These are phyloP conservation scores for Gambusia affinis DNA, from an alignment of 2,113 vertebrate species.

Conservation along the genomic window DNA sequence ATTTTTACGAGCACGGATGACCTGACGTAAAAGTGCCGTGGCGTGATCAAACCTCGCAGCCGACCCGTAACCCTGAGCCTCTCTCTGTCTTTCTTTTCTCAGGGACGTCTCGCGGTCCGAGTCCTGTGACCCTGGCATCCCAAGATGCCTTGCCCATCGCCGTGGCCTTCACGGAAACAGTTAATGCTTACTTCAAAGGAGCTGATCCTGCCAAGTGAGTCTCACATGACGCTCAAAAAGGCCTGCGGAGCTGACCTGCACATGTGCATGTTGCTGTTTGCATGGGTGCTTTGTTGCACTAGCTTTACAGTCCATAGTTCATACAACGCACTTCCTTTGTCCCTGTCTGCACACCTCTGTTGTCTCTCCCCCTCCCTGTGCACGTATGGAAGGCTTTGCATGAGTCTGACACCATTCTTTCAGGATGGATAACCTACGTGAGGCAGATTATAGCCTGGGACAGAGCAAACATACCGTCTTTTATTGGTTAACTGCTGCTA, in stretches of 20 bases:
- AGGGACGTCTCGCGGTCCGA: slow-evolving; percentile 97
- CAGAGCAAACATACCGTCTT: slow-evolving; percentile 74
- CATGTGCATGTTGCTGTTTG: slow-evolving; percentile 35
- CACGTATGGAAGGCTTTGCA: slow-evolving; percentile 62
- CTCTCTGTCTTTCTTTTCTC: slow-evolving; percentile 66
- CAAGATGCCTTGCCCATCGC: slow-evolving; percentile 95
- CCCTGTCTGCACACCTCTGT: slow-evolving; percentile 1
- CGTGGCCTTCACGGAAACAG: slow-evolving; percentile 94
- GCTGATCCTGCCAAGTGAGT: slow-evolving; percentile 98
- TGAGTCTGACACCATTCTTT: slow-evolving; percentile 77
- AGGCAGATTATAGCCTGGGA: slow-evolving; percentile 69
- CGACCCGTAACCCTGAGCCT: slow-evolving; percentile 20
- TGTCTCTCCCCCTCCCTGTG: slow-evolving; percentile 22
- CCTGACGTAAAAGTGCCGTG: slow-evolving; percentile 23
- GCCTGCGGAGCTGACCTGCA: slow-evolving; percentile 20
- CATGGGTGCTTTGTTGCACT: slow-evolving; percentile 15
- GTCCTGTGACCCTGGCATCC: slow-evolving; percentile 93
- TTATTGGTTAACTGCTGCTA: slow-evolving; percentile 79
- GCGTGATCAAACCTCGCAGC: slow-evolving; percentile 47
- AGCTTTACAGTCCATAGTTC: not conserved
- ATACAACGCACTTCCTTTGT: not conserved
- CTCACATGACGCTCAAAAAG: slow-evolving; percentile 65
- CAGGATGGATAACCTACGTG: slow-evolving; percentile 70
- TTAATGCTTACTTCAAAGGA: slow-evolving; percentile 99
- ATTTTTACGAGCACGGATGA: slow-evolving; percentile 38